Evolutionary conservation across 1,140 invertebrate species (phyloP), one percentile per base, ranked within the genome.

Genomic region (Drosophila burlai): DNA sequence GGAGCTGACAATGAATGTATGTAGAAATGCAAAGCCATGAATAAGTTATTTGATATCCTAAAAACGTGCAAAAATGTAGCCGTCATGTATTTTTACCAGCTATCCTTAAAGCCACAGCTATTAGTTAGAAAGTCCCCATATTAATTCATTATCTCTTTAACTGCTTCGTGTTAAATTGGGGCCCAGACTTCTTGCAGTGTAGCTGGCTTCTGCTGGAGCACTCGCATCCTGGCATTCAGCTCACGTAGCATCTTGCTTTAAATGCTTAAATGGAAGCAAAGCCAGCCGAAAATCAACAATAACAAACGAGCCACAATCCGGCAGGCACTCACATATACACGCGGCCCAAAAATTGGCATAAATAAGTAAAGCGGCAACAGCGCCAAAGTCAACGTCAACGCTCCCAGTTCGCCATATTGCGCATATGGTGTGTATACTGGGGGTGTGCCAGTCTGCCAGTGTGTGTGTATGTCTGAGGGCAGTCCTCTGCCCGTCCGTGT

Each of bases 201-300:
- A 55, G 34, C 43, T 36, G 16, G 54, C 3, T 38, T 4, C 34
- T 4, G 34, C 34, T 13, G 34, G 16, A 7, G 8, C 3, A n/a
- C 46, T 76, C 58, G 40, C 18, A 11, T 24, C 15, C 52, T 5
- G 21, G 34, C 46, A 86, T 86, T 81, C 83, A 67, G 47, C 76
- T 73, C 83, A 86, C 83, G 83, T 87, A 85, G 71, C 80, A 66
- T 46, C 76, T 87, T 83, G 80, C 83, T 86, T 86, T 86, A 86
- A 86, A 87, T 86, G 83, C 76, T 86, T 85, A 85, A 85, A 86
- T 85, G 75, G 75, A 71, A 75, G 83, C 80, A 43, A 74, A 81
- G 79, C 76, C 80, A 66, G 77, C 77, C 58, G 80, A 75, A 81
- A 81, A 81, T 80, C 73, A 80, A 66, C 67, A 84, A 79, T 62